Percentiles rank a stretch among this genome's conserved stretches.
Conservation (phyloP, 2,797 vertebrate genomes). For the Galaxias olidus region DNA sequence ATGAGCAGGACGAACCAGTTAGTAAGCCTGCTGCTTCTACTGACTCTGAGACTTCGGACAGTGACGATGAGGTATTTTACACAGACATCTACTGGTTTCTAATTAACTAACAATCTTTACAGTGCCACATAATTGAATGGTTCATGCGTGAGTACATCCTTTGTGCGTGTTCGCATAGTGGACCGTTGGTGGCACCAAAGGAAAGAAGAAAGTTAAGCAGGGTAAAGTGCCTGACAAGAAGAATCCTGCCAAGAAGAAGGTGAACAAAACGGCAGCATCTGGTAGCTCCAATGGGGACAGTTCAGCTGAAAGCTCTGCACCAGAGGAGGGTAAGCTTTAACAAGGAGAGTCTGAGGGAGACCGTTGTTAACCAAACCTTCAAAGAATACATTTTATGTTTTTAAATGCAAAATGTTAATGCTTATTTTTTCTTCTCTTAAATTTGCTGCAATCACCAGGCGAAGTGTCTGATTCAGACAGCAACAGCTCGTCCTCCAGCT, state of each 20-base stretch:
- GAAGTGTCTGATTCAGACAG: slow-evolving; percentile 98
- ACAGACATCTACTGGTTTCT: not conserved
- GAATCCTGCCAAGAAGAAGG: slow-evolving; percentile 86
- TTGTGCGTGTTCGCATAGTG: slow-evolving; percentile 74
- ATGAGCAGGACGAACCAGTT: slow-evolving; percentile 90
- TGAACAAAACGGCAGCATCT: slow-evolving; percentile 89
- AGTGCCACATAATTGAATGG: not conserved
- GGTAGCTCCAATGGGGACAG: slow-evolving; percentile 96
- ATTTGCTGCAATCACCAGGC: slow-evolving; percentile 71
- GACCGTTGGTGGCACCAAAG: slow-evolving; percentile 96
- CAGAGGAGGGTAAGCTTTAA: slow-evolving; percentile 88
- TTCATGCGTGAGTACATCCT: not conserved
- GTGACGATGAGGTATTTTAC: slow-evolving; percentile 88
- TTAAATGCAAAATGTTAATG: no score
- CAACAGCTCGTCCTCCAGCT: slow-evolving; percentile 96
- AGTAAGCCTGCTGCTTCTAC: slow-evolving; percentile 94
- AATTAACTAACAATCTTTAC: not conserved
- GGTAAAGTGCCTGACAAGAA: slow-evolving; percentile 92
- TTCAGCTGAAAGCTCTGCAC: slow-evolving; percentile 94
- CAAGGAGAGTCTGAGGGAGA: not conserved
- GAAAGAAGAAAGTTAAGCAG: slow-evolving; percentile 92
- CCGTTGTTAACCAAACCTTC: not conserved
- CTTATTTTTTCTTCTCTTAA: no score
- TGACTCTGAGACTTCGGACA: slow-evolving; percentile 97
- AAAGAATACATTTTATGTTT: not conserved